Evolutionary conservation across 2,797 vertebrate species (phyloP).

Genomic region (Adelosebastes latens): DNA sequence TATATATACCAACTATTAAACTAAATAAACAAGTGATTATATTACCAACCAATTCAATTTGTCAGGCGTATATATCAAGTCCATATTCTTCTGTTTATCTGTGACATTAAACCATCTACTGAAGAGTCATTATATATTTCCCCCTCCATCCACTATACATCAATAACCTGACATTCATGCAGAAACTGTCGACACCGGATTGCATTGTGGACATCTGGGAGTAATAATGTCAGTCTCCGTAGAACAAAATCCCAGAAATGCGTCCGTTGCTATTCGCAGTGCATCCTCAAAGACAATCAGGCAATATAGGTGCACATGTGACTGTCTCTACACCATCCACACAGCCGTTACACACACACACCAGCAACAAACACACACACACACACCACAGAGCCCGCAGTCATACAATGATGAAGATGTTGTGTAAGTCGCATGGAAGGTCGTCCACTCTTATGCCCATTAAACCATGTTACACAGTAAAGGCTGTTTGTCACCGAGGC

Average conservation of each 20-base stretch:
- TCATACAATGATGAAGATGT: constrained; percentile 58
- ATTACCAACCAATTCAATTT: neutral
- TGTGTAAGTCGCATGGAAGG: constrained; percentile 59
- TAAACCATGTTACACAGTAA: constrained; percentile 61
- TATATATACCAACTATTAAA: neutral
- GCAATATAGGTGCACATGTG: constrained; percentile 22
- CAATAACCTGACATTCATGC: constrained; percentile 10
- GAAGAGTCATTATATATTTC: neutral
- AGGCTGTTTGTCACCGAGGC: constrained; percentile 59
- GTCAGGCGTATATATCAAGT: neutral
- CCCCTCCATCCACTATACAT: neutral
- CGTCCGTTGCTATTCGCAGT: neutral
- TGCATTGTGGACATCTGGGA: constrained; percentile 1
- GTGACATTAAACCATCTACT: neutral
- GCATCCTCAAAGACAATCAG: constrained; percentile 7
- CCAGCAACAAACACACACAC: neutral
- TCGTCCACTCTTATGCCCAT: constrained; percentile 46
- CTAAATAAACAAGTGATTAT: neutral
- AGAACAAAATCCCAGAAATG: neutral
- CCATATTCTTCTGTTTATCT: neutral
- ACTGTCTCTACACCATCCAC: neutral
- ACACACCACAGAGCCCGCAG: neutral
- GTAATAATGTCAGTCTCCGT: neutral
- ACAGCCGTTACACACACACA: neutral
- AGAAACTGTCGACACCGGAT: neutral